Base-by-base conservation (phyloP, 2,888 invertebrate genomes). In the Megaustenia siamemsis region DNA sequence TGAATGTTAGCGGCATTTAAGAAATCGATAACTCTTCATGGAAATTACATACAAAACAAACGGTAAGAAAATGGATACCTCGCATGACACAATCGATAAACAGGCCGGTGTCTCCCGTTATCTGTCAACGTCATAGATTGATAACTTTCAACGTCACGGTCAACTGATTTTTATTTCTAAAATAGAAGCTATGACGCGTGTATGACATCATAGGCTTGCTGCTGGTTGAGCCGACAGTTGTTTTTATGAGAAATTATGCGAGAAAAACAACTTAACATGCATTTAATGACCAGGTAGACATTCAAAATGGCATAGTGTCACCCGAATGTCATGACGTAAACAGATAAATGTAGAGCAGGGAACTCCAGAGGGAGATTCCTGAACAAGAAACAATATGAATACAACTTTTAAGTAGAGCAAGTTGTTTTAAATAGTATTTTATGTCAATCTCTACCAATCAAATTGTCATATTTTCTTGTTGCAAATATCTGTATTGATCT, bases 61-160 rank as follows among this genome's bases (percentile, higher is more conserved):
- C 10, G 6, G 38, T n/a, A 77, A 56, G 40, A 38, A n/a, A 38
- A 53, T 21, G 77, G n/a, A 56, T 24, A 60, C 40, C 45, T 77
- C 56, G 60, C 40, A 60, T 77, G 77, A 60, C 77, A 77, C 10
- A 60, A 77, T 77, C 77, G 32, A 77, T 77, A 56, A 15, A 8
- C 28, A 0, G 0, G 60, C 60, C n/a, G 49, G 15, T 32, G 49
- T 73, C 10, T 73, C 35, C 24, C 38, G 21, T 56, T 53, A 12
- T 0, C 28, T 21, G 77, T 0, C 1, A 8, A 77, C 38, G 77
- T 60, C 77, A 77, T 35, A 12, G 15, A 32, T 4, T 1, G 24
- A 49, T 18, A n/a, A 32, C 15, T 66, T n/a, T n/a, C 6, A n/a
- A 73, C 49, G 49, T 32, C 73, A 49, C 21, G 1, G 21, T 49